Percentiles rank a stretch among this genome's conserved stretches.
Evolutionary conservation across 2,888 invertebrate genomes (phyloP).

Genomic region (Cerastis rubricosa): DNA sequence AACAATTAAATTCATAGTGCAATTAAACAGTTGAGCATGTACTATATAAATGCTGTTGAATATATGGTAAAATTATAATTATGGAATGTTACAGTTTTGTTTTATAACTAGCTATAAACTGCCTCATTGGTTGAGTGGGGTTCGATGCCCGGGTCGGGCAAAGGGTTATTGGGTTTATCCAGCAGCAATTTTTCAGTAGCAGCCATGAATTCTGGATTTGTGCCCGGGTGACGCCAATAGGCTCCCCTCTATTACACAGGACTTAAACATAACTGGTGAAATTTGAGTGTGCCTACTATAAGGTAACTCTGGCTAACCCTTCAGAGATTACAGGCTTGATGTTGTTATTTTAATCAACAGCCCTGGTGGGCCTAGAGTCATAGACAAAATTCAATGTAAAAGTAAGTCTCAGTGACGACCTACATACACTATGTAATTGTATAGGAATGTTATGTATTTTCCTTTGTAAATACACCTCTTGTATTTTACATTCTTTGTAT

Average conservation of each 20-base stretch:
- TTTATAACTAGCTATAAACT: neutral
- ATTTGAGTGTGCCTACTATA: too few species aligned
- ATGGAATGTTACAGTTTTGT: neutral
- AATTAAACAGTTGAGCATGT: neutral
- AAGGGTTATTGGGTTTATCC: too few species aligned
- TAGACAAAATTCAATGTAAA: neutral
- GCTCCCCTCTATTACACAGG: too few species aligned
- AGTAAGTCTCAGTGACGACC: neutral
- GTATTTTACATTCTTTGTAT: constrained; percentile 2
- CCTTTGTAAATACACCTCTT: constrained; percentile 6
- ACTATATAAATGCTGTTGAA: neutral
- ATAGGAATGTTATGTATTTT: constrained; percentile 11
- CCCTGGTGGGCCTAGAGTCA: neutral
- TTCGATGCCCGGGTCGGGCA: too few species aligned
- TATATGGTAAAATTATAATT: neutral
- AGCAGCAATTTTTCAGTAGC: too few species aligned
- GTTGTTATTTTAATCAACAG: too few species aligned
- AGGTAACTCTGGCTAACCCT: too few species aligned
- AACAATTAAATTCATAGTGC: neutral
- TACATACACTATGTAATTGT: neutral
- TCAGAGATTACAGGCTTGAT: too few species aligned
- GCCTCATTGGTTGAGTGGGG: too few species aligned
- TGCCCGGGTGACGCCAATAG: too few species aligned
- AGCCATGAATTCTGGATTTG: too few species aligned
- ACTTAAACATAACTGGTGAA: too few species aligned